Evolutionary conservation across 2,888 invertebrate species (phyloP).

Genomic region (Drosophila rellima): DNA sequence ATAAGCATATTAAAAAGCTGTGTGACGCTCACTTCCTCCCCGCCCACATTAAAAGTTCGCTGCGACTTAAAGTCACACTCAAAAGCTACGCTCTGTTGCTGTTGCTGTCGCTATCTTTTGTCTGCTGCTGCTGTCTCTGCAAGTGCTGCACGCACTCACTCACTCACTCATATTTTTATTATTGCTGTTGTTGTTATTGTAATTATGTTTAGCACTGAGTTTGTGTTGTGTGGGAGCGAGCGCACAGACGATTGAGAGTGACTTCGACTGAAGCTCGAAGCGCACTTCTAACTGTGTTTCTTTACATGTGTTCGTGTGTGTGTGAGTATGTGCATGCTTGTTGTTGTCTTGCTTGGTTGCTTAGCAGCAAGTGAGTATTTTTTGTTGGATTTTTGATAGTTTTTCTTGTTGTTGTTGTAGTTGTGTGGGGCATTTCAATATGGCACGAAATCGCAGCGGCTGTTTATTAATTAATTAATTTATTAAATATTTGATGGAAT

Average conservation of each 20-base stretch:
- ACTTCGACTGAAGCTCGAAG: conserved; percentile 37
- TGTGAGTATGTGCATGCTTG: conserved; percentile 34
- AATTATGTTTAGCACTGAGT: conserved; percentile 46
- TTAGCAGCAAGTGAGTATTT: conserved; percentile 55
- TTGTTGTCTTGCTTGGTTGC: conserved; percentile 68
- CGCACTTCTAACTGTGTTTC: conserved; percentile 53
- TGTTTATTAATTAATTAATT: conserved; percentile 73
- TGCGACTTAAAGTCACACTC: conserved; percentile 41
- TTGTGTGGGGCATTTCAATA: conserved; percentile 54
- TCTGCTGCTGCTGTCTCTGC: conserved; percentile 22
- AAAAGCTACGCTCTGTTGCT: conserved; percentile 35
- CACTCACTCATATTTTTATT: conserved; percentile 28
- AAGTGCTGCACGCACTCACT: conserved; percentile 37
- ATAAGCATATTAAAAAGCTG: conserved; percentile 34
- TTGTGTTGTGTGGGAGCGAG: conserved; percentile 48
- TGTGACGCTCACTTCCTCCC: conserved; percentile 49
- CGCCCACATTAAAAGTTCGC: conserved; percentile 29
- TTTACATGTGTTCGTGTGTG: conserved; percentile 9
- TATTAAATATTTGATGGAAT: conserved; percentile 58
- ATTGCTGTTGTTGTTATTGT: conserved; percentile 31
- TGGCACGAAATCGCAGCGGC: conserved; percentile 62
- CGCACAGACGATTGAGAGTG: conserved; percentile 10
- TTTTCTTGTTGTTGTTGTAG: conserved; percentile 4
- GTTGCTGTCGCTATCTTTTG: not conserved
- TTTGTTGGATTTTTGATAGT: not conserved